These are phyloP conservation scores for Dicentrarchus labrax DNA, from an alignment of 2,113 vertebrate genomes.

Conservation along the genomic window DNA sequence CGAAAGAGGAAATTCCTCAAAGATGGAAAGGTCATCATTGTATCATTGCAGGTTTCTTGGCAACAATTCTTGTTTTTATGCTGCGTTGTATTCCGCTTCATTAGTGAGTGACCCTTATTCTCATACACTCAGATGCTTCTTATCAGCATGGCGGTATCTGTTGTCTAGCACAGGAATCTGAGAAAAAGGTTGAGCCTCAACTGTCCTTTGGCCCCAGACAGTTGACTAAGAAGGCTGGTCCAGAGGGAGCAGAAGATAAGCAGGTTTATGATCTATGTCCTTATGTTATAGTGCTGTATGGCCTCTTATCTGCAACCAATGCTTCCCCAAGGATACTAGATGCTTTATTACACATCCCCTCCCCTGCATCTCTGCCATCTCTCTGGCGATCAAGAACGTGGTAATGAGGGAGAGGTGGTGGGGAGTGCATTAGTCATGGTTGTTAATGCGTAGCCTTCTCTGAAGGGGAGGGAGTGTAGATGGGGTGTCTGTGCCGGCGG, in stretches of 20 bases:
- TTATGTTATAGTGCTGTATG: conserved; percentile 62
- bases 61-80: conserved; percentile 59
- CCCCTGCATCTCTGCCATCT: conserved; percentile 75
- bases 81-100: conserved; percentile 64
- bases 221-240: conserved; percentile 65
- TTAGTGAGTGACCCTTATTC: conserved; percentile 66
- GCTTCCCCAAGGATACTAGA: conserved; percentile 76
- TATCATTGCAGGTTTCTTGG: conserved; percentile 65
- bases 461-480: neutral
- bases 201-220: conserved; percentile 54
- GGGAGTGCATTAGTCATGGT: conserved; percentile 39
- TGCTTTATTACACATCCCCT: conserved; percentile 79
- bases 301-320: conserved; percentile 77
- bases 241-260: conserved; percentile 78
- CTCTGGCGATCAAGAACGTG: conserved; percentile 66
- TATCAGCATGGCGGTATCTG: conserved; percentile 9
- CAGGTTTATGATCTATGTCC: conserved; percentile 81
- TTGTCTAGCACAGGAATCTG: conserved; percentile 43
- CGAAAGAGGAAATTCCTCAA: conserved; percentile 56
- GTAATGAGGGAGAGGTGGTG: conserved; percentile 77
- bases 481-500: conserved; percentile 4
- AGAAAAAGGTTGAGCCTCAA: conserved; percentile 10
- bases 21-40: conserved; percentile 71
- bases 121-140: neutral
- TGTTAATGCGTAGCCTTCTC: conserved; percentile 43